phyloP scores from a whole-genome alignment of 2,888 invertebrate genomes.

The Cremastinae sp. region DNA sequence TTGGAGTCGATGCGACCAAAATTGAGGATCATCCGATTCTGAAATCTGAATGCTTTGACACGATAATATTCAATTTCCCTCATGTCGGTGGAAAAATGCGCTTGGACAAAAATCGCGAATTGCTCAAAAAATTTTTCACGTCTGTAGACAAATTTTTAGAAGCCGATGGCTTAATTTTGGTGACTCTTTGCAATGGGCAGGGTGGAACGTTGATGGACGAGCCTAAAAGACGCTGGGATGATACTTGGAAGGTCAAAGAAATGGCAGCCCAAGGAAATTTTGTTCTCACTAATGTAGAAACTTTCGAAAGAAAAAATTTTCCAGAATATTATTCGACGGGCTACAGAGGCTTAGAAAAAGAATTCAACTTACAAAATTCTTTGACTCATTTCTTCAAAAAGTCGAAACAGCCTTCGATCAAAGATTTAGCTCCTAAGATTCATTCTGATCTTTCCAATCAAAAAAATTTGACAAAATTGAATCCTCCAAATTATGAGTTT shows the following conservation, averaged over 20 bases:
- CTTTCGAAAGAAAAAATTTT: slow-evolving; percentile 77
- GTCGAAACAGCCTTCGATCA: slow-evolving; percentile 52
- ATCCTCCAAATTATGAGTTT: slow-evolving; percentile 71
- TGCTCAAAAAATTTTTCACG: slow-evolving; percentile 81
- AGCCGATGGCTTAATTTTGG: slow-evolving; percentile 76
- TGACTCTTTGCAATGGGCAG: slow-evolving; percentile 82
- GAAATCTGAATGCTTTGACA: slow-evolving; percentile 75
- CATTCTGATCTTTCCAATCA: slow-evolving; percentile 50
- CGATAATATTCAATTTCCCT: slow-evolving; percentile 84
- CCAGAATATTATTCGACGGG: slow-evolving; percentile 80
- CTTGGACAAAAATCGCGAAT: slow-evolving; percentile 81
- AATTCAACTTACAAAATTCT: slow-evolving; percentile 75
- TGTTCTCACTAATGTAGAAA: slow-evolving; percentile 76
- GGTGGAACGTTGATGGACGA: slow-evolving; percentile 81
- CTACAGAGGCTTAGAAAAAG: slow-evolving; percentile 78
- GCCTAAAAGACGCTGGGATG: slow-evolving; percentile 80
- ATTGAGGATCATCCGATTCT: slow-evolving; percentile 73
- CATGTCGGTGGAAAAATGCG: slow-evolving; percentile 84
- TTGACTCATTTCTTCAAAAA: slow-evolving; percentile 75
- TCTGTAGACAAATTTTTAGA: slow-evolving; percentile 78
- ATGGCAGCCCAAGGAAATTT: slow-evolving; percentile 82
- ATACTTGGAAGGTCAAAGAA: slow-evolving; percentile 82
- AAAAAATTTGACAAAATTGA: slow-evolving; percentile 52
- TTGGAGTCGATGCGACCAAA: slow-evolving; percentile 81
- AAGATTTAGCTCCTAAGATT: slow-evolving; percentile 62